Evolutionary conservation across 2,888 invertebrate species (phyloP).

Genomic region (Barypeithes pellucidus): DNA sequence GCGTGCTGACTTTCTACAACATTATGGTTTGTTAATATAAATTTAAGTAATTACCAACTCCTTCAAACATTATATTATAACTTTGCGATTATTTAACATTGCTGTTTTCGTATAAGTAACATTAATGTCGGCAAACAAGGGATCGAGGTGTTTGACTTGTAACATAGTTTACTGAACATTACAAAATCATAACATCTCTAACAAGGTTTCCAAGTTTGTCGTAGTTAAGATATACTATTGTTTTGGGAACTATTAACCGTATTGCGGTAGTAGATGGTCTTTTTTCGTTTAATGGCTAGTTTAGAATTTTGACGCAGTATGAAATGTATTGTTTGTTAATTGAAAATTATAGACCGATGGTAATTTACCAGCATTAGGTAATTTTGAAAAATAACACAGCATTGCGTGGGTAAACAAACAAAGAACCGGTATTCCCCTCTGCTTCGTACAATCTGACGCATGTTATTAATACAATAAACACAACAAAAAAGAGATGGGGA

Average conservation of each 20-base stretch:
- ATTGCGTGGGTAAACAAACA: no score
- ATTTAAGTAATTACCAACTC: background rate
- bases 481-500: no score
- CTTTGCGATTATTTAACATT: background rate
- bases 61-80: background rate
- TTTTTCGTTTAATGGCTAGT: background rate
- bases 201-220: slow-evolving; percentile 25
- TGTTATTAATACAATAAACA: no score
- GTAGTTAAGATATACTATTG: slow-evolving; percentile 6
- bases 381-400: no score
- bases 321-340: no score
- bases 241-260: background rate
- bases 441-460: no score
- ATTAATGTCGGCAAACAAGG: slow-evolving; percentile 6
- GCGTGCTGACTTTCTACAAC: no score
- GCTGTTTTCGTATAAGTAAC: background rate
- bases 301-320: background rate
- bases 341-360: no score
- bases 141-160: slow-evolving; percentile 19
- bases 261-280: background rate
- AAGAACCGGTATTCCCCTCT: no score
- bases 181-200: slow-evolving; percentile 24
- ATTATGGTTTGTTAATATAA: background rate
- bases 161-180: slow-evolving; percentile 20
- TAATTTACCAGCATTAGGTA: no score